Evolutionary conservation across 2,888 invertebrate genomes (phyloP), one percentile per base, ranked within the genome.

Genomic region (Stegana nigrithorax): DNA sequence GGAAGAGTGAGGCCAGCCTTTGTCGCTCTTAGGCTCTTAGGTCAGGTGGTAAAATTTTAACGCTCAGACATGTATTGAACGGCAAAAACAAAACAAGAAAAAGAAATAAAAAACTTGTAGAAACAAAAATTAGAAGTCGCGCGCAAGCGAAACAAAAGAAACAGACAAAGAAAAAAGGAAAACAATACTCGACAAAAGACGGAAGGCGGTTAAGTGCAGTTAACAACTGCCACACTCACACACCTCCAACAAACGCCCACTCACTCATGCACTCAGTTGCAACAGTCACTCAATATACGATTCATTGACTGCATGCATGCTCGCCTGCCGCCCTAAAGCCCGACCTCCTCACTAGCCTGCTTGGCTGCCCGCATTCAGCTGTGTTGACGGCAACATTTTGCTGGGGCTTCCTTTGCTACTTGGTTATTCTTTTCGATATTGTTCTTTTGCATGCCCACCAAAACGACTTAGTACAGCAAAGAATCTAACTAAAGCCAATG

Each of bases 141-240:
- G n/a, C n/a, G n/a, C n/a, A n/a, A n/a, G n/a, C n/a, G 29, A 29
- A 29, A 29, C 10, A 7, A 29, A 29, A 29, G 10, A 29, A 29
- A 29, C 10, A 29, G 10, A 27, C 25, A 51, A 51, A 14, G 12
- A 51, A 10, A 51, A 51, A 47, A 1, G 4, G 4, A 47, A 23
- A 23, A 23, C 19, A 23, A 23, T 23, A 47, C n/a, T 8, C 21
- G 47, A 77, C 71, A 81, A 80, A 74, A 76, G 73, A 67, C 77
- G 78, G 78, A 80, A 81, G 73, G 78, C 81, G 81, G 81, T 80
- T 81, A 81, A 80, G 81, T 81, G 78, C 72, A 71, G 60, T 53
- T 53, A 53, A 32, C 26, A 53, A 53, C 17, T 7, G 17, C 10
- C 44, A 17, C 19, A 10, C 14, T 21, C 7, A 10, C 44, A 44